Evolutionary conservation across 2,113 vertebrate species (phyloP), one percentile per base, ranked within the genome.

Genomic region (Lepidothrix coronata): DNA sequence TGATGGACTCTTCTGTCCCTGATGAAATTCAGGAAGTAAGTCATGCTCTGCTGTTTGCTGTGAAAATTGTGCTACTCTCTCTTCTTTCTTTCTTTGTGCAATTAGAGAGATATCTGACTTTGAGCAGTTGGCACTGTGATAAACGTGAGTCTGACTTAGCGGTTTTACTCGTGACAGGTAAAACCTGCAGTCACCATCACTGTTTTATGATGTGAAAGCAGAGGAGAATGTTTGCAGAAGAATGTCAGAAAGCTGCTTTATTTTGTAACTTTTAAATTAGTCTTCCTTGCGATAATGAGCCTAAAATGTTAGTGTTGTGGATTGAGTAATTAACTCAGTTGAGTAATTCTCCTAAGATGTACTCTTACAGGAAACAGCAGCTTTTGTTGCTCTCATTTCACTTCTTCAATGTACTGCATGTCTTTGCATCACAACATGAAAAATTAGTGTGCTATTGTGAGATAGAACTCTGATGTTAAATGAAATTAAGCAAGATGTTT

Each of bases 1-100:
- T 99, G 91, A 99, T 99, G 99, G 99, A 99, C 90, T 99, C 99
- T 7, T 99, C 99, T 33, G 99, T 99, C 37, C 99, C 99, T 39
- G 99, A 99, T 96, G 99, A 99, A 98, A 99, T 99, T 91, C 99
- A 99, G 90, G 99, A 99, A 98, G 99, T 99, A 96, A 96, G 96
- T 91, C 33, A 48, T 66, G 14, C 24, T 63, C 62, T 46, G 62
- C 46, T 28, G 11, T 46, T 85, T 20, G 33, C 14, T 24, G 17
- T 44, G 31, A 44, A 62, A 88, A 66, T 25, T 58, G 15, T 54
- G 1, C 30, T 55, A 7, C 27, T 54, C 4, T 37, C 6, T 23
- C 18, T 28, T 35, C 8, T 58, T n/a, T 54, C 21, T 61, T 62
- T 39, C 22, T 51, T 20, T 46, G 1, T 68, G 24, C 67, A 30